Evolutionary conservation across 1,140 invertebrate genomes (phyloP).

Genomic region (Pogonognathellus flavescens): DNA sequence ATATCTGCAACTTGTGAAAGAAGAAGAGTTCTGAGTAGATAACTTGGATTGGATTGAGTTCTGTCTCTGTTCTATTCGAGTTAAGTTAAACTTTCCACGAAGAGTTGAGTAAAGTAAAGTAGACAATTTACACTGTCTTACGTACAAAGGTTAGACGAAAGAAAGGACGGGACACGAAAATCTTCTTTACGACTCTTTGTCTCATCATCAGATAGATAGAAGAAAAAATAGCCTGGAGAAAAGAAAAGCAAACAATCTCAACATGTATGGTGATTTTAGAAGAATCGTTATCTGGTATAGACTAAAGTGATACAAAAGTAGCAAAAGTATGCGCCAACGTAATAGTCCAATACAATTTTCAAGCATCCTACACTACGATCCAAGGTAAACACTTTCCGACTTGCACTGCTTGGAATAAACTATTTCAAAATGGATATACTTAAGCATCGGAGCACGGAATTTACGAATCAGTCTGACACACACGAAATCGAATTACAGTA

Average conservation of each 20-base stretch:
- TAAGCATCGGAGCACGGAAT: too few species aligned
- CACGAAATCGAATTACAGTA: too few species aligned
- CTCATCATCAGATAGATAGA: background rate
- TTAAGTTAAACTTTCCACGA: slow-evolving; percentile 26
- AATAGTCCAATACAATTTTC: too few species aligned
- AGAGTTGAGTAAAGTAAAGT: slow-evolving; percentile 8
- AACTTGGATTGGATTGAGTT: slow-evolving; percentile 17
- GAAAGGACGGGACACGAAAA: slow-evolving; percentile 19
- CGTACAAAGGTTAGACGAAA: background rate
- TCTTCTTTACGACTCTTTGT: slow-evolving; percentile 21
- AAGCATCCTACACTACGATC: too few species aligned
- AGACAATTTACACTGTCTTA: slow-evolving; percentile 1
- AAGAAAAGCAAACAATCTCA: slow-evolving; percentile 9
- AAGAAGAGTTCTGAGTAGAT: background rate
- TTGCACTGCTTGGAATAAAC: too few species aligned
- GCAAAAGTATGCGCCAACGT: too few species aligned
- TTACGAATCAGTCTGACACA: too few species aligned
- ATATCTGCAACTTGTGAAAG: background rate
- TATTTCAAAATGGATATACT: too few species aligned
- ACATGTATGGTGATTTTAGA: slow-evolving; percentile 1
- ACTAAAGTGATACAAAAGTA: too few species aligned
- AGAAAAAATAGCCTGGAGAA: background rate
- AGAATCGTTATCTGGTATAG: too few species aligned
- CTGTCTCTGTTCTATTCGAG: background rate
- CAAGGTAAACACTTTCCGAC: too few species aligned